A percentile compares a stretch with the other conserved stretches of the same genome.
These are phyloP conservation scores for Sitta carolinensis DNA, from an alignment of 2,797 vertebrate species.

Conservation along the genomic window DNA sequence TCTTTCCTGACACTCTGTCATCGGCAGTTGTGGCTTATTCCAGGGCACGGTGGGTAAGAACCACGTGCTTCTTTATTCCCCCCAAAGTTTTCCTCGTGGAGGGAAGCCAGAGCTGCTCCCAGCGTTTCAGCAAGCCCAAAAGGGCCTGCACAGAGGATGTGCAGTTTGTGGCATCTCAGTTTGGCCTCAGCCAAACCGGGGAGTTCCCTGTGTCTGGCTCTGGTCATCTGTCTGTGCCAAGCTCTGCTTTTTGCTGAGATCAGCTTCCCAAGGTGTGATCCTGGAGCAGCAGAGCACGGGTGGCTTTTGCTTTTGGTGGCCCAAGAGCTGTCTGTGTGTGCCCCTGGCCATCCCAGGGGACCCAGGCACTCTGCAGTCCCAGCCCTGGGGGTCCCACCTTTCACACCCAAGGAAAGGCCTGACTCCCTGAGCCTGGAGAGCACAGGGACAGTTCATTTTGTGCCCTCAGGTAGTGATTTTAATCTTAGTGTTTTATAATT, in stretches of 20 bases:
- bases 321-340: background rate
- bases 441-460: background rate
- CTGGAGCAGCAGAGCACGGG: background rate
- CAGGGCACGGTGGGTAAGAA: background rate
- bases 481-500: background rate
- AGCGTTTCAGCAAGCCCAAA: accelerated
- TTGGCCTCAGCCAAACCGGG: background rate
- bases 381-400: background rate
- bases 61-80: background rate
- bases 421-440: background rate
- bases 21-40: accelerated
- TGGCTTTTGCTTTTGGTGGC: background rate
- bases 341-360: background rate
- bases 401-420: background rate
- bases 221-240: accelerated
- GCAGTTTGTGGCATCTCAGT: background rate
- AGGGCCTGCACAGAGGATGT: background rate
- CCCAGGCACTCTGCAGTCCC: background rate
- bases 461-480: background rate
- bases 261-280: accelerated
- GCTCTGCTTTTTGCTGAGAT: background rate
- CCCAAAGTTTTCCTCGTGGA: background rate
- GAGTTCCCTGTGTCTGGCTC: background rate
- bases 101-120: background rate
- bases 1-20: background rate